Base-by-base conservation (phyloP, 2,888 invertebrate species). In the Tipula unca region DNA sequence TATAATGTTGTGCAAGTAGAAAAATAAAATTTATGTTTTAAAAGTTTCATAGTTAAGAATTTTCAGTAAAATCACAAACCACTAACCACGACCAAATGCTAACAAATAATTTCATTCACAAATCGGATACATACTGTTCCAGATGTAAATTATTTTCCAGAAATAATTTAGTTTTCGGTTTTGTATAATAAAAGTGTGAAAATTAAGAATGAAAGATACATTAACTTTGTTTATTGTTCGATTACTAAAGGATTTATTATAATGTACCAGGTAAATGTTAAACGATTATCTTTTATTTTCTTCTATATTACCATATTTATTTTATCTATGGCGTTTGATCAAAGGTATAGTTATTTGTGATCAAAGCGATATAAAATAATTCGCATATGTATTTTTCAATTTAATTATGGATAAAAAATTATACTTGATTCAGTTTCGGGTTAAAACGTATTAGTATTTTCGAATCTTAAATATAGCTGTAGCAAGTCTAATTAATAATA, bases 401-500 rank as follows among this genome's bases (percentile, higher is more conserved):
- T 82, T 85, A 83, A 32, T 86, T 86, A 48, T 85, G 82, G 84
- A 83, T 85, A 69, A 69, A 69, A 69, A 3, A 25, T 69, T 69
- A 25, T 10, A 25, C 69, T 69, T 69, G 13, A 6, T 3, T 69
- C 69, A 25, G 25, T 69, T 10, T 69, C 1, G 10, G 20, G 69
- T 25, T 13, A 25, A 25, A 1, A 13, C 10, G 25, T 13, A 14
- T 54, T 6, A 32, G 5, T 32, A 17, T 85, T 83, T 86, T 48
- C 84, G 48, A 54, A 48, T 83, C 84, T 85, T 86, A 85, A 85
- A 83, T 82, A 86, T 83, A 85, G 54, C 69, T 17, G n/a, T 54
- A 54, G 48, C 48, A 48, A 69, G 69, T 69, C 69, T 69, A 69
- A 69, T 69, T 25, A 14, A 25, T 69, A 8, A 13, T 25, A 69